Evolutionary conservation across 2,888 invertebrate species (phyloP).

Genomic region (Papilio demoleus): DNA sequence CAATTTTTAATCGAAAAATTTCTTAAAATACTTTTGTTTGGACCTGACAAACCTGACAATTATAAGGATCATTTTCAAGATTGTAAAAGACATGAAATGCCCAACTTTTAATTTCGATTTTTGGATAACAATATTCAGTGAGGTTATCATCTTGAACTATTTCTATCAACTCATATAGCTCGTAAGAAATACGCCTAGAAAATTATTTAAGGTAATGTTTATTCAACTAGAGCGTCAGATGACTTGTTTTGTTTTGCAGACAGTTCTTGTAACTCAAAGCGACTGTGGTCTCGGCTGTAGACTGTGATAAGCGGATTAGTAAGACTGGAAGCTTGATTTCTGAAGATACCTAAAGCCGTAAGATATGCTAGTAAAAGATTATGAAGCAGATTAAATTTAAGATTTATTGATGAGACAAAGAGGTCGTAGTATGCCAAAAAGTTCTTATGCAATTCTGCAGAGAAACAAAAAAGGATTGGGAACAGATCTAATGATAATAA

Average conservation of each 20-base stretch:
- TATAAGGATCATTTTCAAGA: too few relatives aligned
- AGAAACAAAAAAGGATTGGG: not conserved
- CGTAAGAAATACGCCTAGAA: not conserved
- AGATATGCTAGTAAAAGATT: not conserved
- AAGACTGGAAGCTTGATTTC: not conserved
- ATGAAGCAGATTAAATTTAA: not conserved
- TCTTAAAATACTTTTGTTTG: too few relatives aligned
- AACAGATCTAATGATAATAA: not conserved
- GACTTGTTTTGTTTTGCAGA: constrained; percentile 24
- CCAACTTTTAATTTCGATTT: too few relatives aligned
- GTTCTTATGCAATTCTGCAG: not conserved
- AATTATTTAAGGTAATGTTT: constrained; percentile 1
- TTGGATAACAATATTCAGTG: too few relatives aligned
- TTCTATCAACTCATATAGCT: too few relatives aligned
- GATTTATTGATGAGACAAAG: not conserved
- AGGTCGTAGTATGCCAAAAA: not conserved
- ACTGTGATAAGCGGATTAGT: constrained; percentile 23
- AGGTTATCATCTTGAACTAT: too few relatives aligned
- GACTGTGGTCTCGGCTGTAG: constrained; percentile 3
- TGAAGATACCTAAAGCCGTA: constrained; percentile 4
- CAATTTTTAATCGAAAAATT: too few relatives aligned
- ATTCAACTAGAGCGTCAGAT: constrained; percentile 19
- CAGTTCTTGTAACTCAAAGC: constrained; percentile 30
- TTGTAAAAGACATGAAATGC: too few relatives aligned
- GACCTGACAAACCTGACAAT: too few relatives aligned